Evolutionary conservation across 2,113 vertebrate species (phyloP).

Genomic region (Narcine bancroftii): DNA sequence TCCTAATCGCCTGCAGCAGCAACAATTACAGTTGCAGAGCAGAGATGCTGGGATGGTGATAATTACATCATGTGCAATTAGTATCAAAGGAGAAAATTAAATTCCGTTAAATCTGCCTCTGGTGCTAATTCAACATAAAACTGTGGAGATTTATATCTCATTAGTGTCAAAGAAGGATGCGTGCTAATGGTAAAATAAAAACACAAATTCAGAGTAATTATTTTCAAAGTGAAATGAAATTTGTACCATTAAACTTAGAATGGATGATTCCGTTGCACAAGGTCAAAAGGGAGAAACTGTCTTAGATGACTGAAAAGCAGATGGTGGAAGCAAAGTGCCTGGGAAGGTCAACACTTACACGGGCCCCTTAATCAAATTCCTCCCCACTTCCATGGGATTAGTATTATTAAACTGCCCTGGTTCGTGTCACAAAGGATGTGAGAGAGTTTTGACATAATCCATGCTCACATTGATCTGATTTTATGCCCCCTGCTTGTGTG

Average conservation of each 20-base stretch:
- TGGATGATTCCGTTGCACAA: background rate
- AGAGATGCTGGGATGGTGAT: background rate
- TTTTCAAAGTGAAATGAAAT: background rate
- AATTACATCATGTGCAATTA: background rate
- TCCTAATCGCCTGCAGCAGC: background rate
- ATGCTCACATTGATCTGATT: background rate
- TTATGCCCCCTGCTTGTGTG: background rate
- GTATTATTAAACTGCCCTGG: background rate
- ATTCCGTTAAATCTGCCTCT: background rate
- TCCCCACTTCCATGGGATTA: background rate
- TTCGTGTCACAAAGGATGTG: no score
- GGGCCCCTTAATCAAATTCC: background rate
- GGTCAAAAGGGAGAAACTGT: background rate
- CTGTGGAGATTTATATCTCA: background rate
- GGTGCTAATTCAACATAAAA: constrained; percentile 2
- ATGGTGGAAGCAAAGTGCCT: background rate
- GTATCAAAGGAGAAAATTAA: background rate
- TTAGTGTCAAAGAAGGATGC: background rate
- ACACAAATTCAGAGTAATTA: background rate
- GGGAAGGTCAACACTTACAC: background rate
- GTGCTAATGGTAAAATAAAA: background rate
- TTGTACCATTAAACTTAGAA: background rate
- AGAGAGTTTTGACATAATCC: background rate
- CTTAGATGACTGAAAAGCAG: background rate
- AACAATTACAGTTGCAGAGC: background rate